Percentiles rank a stretch among this genome's conserved stretches.
Conservation (phyloP, 2,113 vertebrate genomes). For the Lepus timidus region DNA sequence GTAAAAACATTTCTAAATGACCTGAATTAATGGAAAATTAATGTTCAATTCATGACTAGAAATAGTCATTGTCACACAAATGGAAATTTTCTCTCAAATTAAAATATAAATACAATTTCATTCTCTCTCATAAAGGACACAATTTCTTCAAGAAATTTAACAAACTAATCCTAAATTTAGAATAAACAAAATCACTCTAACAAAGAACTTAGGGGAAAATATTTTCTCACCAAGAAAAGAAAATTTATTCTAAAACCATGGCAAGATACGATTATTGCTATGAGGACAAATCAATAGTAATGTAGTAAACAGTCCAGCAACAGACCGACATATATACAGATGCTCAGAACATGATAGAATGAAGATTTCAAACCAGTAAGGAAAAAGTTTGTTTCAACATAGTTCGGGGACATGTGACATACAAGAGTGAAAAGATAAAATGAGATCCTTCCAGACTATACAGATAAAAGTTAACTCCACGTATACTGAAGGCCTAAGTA, state of each 20-base stretch:
- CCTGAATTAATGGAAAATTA: not conserved
- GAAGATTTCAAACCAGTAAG: not conserved
- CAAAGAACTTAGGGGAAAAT: not conserved
- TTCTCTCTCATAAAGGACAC: not conserved
- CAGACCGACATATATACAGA: not conserved
- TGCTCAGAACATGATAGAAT: not conserved
- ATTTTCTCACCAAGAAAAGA: not conserved
- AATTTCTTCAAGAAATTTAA: not conserved
- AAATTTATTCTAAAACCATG: not conserved
- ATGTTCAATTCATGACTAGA: not conserved
- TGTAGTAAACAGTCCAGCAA: not conserved
- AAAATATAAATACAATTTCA: not conserved
- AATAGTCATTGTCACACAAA: not conserved
- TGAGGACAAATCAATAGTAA: not conserved
- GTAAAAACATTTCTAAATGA: not conserved
- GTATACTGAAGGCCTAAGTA: not conserved
- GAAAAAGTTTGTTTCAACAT: conserved; percentile 1
- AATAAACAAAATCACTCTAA: not conserved
- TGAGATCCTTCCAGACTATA: not conserved
- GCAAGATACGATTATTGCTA: not conserved
- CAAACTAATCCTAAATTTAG: not conserved
- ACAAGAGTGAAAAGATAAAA: conserved; percentile 10
- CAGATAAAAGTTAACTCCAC: not conserved
- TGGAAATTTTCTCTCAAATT: not conserved
- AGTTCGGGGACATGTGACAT: not conserved